These are phyloP conservation scores for Scolopax mira DNA, from an alignment of 2,113 vertebrate genomes.

Conservation along the genomic window DNA sequence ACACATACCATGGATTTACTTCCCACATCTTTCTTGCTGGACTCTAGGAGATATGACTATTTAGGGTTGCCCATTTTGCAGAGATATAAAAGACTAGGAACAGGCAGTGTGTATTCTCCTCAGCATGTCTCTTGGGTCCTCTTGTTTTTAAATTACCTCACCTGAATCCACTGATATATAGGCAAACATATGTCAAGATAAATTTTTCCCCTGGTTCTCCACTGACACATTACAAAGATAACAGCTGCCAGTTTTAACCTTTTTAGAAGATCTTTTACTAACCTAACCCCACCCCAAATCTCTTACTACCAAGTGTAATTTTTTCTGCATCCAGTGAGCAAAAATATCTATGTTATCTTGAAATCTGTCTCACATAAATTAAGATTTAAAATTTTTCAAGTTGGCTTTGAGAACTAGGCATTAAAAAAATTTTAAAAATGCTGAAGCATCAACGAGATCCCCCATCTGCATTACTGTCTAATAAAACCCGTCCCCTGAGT, in stretches of 20 bases:
- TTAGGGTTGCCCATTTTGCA: neutral
- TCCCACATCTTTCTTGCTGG: neutral
- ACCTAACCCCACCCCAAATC: neutral
- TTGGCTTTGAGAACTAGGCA: neutral
- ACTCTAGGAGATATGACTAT: neutral
- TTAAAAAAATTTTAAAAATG: neutral
- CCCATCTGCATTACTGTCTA: neutral
- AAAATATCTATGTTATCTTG: neutral
- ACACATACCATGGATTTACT: neutral
- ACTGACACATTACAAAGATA: neutral
- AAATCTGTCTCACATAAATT: neutral
- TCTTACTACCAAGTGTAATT: neutral
- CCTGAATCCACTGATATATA: neutral
- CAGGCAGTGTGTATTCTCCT: neutral
- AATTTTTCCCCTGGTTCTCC: neutral
- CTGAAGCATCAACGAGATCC: neutral
- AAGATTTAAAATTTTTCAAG: neutral
- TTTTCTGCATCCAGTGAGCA: neutral
- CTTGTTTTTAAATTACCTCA: neutral
- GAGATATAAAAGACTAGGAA: neutral
- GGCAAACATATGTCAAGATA: neutral
- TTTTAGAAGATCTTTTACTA: neutral
- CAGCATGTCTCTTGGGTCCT: neutral
- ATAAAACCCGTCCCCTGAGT: neutral
- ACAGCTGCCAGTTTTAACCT: neutral